phyloP scores from a whole-genome alignment of 2,113 vertebrate genomes.

The Gavialis gangeticus region DNA sequence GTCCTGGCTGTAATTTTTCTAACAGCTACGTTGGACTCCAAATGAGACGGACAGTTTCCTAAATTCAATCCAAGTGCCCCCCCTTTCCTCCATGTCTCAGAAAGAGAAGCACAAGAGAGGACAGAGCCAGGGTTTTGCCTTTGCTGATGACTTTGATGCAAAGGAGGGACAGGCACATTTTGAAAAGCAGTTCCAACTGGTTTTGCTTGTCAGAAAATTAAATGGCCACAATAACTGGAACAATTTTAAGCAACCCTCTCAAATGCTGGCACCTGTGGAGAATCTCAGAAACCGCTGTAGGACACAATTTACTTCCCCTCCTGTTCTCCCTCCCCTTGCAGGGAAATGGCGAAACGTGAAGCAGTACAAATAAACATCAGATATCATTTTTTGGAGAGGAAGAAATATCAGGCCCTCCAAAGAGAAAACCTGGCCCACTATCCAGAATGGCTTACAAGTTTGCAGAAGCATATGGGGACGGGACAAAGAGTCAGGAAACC shows the following conservation, averaged over 20 bases:
- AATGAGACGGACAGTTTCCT: not conserved
- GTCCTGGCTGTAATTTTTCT: not conserved
- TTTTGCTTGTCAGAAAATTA: not conserved
- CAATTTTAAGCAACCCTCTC: not conserved
- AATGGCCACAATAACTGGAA: not conserved
- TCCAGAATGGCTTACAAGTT: conserved; percentile 28
- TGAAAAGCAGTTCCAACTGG: not conserved
- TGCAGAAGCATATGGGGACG: conserved; percentile 10
- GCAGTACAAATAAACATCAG: not conserved
- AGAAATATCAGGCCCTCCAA: not conserved
- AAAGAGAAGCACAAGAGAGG: rapidly evolving
- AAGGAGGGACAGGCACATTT: not conserved
- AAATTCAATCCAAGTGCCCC: not conserved
- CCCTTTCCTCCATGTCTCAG: not conserved
- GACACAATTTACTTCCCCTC: not conserved
- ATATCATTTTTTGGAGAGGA: conserved; percentile 39
- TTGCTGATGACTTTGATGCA: not conserved
- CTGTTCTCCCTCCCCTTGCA: not conserved
- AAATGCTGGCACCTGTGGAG: not conserved
- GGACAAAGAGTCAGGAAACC: conserved; percentile 32
- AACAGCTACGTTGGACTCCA: not conserved
- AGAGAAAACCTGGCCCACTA: conserved; percentile 12
- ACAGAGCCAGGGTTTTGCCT: not conserved
- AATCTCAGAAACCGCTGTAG: not conserved
- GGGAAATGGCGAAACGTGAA: conserved; percentile 8